Conservation (phyloP, 2,113 vertebrate species). For the Puntigrus tetrazona region DNA sequence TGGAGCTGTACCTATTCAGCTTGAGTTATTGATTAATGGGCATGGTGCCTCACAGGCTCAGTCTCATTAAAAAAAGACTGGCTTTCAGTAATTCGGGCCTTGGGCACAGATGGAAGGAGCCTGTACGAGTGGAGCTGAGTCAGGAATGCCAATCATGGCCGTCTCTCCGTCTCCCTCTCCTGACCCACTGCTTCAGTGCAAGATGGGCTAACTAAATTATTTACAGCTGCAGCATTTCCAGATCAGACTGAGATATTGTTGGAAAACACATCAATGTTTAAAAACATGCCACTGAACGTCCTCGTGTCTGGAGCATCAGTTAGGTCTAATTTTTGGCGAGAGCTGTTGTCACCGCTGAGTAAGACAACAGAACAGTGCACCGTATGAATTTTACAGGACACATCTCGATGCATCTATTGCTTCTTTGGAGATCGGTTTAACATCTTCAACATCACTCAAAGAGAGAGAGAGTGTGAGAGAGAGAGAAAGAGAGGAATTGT, state of each 20-base stretch:
- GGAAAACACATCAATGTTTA: conserved; percentile 76
- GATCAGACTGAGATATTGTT: conserved; percentile 76
- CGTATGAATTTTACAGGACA: conserved; percentile 60
- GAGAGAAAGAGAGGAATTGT: conserved; percentile 17
- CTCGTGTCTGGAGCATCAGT: conserved; percentile 53
- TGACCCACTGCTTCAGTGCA: conserved; percentile 59
- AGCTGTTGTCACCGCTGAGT: conserved; percentile 60
- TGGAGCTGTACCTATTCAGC: conserved; percentile 28
- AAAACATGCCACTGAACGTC: conserved; percentile 71
- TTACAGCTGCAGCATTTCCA: conserved; percentile 66
- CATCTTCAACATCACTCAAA: conserved; percentile 14
- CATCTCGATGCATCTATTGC: conserved; percentile 21
- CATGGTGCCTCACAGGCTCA: conserved; percentile 23
- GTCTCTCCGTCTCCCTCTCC: conserved; percentile 56
- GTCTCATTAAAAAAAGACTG: conserved; percentile 41
- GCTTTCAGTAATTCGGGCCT: too few species aligned
- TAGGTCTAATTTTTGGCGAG: conserved; percentile 69
- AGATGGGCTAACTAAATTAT: conserved; percentile 70
- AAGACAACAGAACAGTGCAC: conserved; percentile 54
- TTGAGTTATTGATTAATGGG: conserved; percentile 55
- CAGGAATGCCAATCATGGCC: conserved; percentile 55
- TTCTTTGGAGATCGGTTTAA: conserved; percentile 6
- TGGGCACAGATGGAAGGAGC: conserved; percentile 18
- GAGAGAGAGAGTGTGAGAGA: not conserved
- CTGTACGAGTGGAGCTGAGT: conserved; percentile 47